Base-by-base conservation (phyloP, 1,140 invertebrate genomes). In the Rhagoletis pomonella region DNA sequence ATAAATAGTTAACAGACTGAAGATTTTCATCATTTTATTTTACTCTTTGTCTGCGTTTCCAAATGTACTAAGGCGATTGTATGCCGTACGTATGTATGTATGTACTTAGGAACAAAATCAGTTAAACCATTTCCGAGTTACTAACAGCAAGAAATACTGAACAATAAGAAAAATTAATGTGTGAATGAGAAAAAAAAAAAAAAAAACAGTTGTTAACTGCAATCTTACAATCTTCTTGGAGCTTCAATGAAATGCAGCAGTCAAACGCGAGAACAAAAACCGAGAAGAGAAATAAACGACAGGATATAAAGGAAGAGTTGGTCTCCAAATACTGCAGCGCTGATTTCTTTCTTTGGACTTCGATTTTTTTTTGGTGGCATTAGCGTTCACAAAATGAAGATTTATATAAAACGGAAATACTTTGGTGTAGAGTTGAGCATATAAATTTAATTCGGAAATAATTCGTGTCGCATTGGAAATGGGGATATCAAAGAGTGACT, bases 321-420 rank as follows among this genome's bases (percentile, higher is more conserved):
- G 55, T 4, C 47, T 4, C 44, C 2, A 73, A 73, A 73, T 73
- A 69, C 65, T 44, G 65, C 65, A 69, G 4, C 29, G 10, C 5
- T 2, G 47, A 19, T 0, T 55, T 10, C n/a, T 19, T 19, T 4
- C 2, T 67, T 67, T 29, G 29, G 29, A 29, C 29, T 29, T 29
- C 29, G 29, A 14, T 39, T 19, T 55, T 81, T 19, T 81, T 81
- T 65, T 55, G n/a, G 17, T 81, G 73, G 73, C 47, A 81, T 50
- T 81, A 81, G 47, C 47, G 47, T n/a, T 14, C 17, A 81, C 47
- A 29, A 81, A 77, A 81, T 55, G 73, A 81, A 81, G 73, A 81
- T 81, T 81, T 81, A 81, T 81, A 81, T 29, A 55, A 81, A 81
- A 55, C 73, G 73, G 73, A 81, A 81, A 81, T 81, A 81, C 47